These are phyloP conservation scores for Danionella cerebrum DNA, from an alignment of 2,113 vertebrate genomes.

Conservation along the genomic window DNA sequence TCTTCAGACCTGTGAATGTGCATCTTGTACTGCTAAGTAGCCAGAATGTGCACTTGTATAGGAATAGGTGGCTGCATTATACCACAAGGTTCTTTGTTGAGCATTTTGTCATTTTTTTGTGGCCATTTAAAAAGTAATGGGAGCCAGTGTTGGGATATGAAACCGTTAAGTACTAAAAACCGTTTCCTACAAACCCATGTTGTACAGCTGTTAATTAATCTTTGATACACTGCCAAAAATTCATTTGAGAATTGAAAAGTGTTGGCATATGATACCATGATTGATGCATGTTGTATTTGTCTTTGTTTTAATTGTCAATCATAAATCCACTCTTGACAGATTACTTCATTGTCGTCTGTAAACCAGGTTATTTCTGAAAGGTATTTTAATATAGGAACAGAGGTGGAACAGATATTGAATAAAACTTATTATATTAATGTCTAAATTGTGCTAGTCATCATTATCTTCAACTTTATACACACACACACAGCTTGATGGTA, in stretches of 20 bases:
- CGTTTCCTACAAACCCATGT: background rate
- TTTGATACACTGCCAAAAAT: background rate
- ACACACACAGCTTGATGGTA: too few species aligned
- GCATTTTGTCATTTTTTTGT: background rate
- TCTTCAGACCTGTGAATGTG: background rate
- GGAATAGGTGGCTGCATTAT: background rate
- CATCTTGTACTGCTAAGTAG: background rate
- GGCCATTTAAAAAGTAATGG: background rate
- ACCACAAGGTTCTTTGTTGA: background rate
- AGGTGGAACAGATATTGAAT: background rate
- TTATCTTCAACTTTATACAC: background rate
- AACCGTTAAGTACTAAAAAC: background rate
- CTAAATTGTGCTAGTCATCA: too few species aligned
- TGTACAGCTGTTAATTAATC: background rate
- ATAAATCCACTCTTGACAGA: constrained; percentile 2
- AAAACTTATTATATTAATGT: background rate
- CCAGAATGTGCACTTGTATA: background rate
- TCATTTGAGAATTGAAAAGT: background rate
- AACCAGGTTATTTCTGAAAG: constrained; percentile 8
- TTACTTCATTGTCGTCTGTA: background rate
- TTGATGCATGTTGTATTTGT: background rate
- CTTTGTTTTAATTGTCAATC: constrained; percentile 8
- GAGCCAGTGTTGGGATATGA: background rate
- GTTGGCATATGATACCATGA: background rate
- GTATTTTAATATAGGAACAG: background rate